Conservation (phyloP, 2,888 invertebrate species). For the Athalia circularis region DNA sequence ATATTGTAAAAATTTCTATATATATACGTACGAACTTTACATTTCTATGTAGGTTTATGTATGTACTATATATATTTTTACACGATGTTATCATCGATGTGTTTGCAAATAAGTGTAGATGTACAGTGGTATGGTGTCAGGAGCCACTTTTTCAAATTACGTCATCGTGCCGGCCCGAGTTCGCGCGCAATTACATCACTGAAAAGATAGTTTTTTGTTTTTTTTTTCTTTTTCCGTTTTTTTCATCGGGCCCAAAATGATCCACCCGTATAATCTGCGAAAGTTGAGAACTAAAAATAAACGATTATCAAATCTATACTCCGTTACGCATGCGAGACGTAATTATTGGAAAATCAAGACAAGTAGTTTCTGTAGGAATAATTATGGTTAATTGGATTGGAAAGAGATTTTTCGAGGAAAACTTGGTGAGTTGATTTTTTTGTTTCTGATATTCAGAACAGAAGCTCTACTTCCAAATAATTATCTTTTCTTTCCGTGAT, state of each 20-base stretch:
- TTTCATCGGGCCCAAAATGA: background rate
- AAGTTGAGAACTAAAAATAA: slow-evolving; percentile 8
- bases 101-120: background rate
- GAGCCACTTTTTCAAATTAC: slow-evolving; percentile 22
- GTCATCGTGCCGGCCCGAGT: slow-evolving; percentile 9
- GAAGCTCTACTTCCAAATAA: too few relatives aligned
- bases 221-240: too few relatives aligned
- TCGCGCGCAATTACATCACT: slow-evolving; percentile 24
- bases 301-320: background rate
- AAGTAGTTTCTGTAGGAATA: too few relatives aligned
- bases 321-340: background rate
- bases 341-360: too few relatives aligned
- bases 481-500: too few relatives aligned
- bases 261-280: slow-evolving; percentile 3
- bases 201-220: background rate
- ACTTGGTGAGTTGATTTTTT: too few relatives aligned
- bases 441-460: too few relatives aligned
- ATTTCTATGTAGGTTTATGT: background rate
- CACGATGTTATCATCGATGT: too few relatives aligned
- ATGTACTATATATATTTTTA: background rate
- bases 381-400: too few relatives aligned
- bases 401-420: too few relatives aligned
- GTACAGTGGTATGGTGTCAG: background rate
- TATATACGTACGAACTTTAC: too few relatives aligned
- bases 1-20: background rate